Evolutionary conservation across 2,888 invertebrate species (phyloP), one percentile per base, ranked within the genome.

Genomic region (Rotaria macrura): DNA sequence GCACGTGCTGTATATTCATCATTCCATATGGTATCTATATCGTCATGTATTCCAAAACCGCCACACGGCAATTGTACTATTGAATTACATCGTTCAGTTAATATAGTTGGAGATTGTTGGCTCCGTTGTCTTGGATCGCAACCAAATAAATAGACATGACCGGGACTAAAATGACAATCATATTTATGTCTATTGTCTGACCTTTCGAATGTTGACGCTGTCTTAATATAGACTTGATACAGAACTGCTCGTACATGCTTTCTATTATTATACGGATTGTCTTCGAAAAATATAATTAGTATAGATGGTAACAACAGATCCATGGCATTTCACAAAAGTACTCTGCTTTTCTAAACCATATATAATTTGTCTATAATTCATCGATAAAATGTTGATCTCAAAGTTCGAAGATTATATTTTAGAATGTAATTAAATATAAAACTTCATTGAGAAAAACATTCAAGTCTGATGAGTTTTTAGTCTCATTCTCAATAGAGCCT

Each of bases 31-130:
- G 83, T 85, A 54, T 84, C 84, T 43, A 38, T 7, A 40, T 84
- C 84, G 34, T 47, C 79, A 25, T 79, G 52, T 17, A 86, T 38
- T 1, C 79, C 74, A 85, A 87, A 72, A 89, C 89, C 88, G 93
- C 93, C 91, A 40, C 85, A 85, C 20, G 85, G 85, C 43, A 79
- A 79, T 43, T 6, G 40, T 25, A 43, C 79, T 14, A 79, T 4
- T 12, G 9, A 43, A n/a, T 43, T 40, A 12, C 23, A 10, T 25
- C 43, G n/a, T 79, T 79, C 6, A 43, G 40, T 2, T 25, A 79
- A 43, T 25, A 79, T 43, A 7, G 79, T 43, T 79, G 79, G 25
- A n/a, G 79, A 43, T 79, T 79, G 79, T 43, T 79, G 79, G n/a
- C 25, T 43, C 43, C 79, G 79, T 79, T 79, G 79, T 14, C 79